Evolutionary conservation across 1,140 invertebrate genomes (phyloP).

Genomic region (Drosophila persimilis): DNA sequence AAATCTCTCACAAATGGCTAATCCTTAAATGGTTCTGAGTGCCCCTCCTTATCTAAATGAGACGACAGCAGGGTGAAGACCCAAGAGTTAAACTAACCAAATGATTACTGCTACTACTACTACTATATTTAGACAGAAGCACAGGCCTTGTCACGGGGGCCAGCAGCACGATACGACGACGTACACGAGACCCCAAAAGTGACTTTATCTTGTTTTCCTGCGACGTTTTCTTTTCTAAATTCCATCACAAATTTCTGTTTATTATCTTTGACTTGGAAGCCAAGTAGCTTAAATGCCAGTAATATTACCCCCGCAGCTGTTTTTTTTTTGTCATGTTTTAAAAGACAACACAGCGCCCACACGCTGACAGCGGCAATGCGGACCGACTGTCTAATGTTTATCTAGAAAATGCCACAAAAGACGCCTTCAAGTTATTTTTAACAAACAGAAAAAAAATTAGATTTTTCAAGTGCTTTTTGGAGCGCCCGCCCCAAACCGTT

Average conservation of each 20-base stretch:
- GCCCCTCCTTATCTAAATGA: slow-evolving; percentile 37
- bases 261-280: slow-evolving; percentile 47
- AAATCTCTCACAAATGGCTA: slow-evolving; percentile 1
- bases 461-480: slow-evolving; percentile 11
- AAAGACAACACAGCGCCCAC: slow-evolving; percentile 19
- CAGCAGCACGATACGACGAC: slow-evolving; percentile 46
- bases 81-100: slow-evolving; percentile 32
- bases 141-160: slow-evolving; percentile 32
- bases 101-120: slow-evolving; percentile 41
- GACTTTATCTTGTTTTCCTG: slow-evolving; percentile 43
- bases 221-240: slow-evolving; percentile 37
- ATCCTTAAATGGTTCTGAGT: slow-evolving; percentile 14
- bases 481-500: slow-evolving; percentile 7
- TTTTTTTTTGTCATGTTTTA: slow-evolving; percentile 19
- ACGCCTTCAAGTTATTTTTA: slow-evolving; percentile 32
- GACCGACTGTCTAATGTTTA: slow-evolving; percentile 44
- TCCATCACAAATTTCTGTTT: slow-evolving; percentile 40
- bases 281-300: slow-evolving; percentile 28
- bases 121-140: slow-evolving; percentile 72
- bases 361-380: slow-evolving; percentile 7
- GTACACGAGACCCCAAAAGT: slow-evolving; percentile 60
- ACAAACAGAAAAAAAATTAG: background rate
- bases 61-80: slow-evolving; percentile 7
- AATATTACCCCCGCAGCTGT: slow-evolving; percentile 23
- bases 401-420: slow-evolving; percentile 28